Conservation (phyloP, 1,140 invertebrate genomes). For the Caenorhabditis briggsae region DNA sequence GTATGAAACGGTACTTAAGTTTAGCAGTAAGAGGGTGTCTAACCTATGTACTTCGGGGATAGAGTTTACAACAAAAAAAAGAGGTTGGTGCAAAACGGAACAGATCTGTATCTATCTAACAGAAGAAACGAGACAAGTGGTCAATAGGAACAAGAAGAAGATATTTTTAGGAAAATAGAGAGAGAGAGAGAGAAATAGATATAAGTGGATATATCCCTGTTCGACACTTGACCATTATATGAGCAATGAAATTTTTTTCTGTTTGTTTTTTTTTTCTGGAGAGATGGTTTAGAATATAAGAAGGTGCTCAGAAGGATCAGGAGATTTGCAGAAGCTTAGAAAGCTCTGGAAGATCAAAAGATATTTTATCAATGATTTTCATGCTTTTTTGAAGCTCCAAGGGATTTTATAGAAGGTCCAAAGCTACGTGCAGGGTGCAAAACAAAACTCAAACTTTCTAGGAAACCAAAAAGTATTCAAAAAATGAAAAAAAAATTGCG, state of each 20-base stretch:
- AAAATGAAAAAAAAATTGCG: background rate
- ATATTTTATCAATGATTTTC: no score
- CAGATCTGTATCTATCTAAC: background rate
- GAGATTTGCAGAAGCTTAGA: no score
- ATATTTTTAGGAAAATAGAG: background rate
- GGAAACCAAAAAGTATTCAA: background rate
- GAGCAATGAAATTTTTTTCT: background rate
- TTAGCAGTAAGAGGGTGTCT: no score
- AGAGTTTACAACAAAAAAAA: no score
- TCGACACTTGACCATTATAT: slow-evolving; percentile 36
- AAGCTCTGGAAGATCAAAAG: no score
- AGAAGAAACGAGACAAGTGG: background rate
- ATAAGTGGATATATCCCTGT: background rate
- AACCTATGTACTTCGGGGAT: no score
- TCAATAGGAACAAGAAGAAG: background rate
- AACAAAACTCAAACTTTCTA: background rate
- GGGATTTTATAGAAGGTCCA: background rate
- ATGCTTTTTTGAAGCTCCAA: background rate
- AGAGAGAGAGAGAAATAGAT: background rate
- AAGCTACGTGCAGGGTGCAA: background rate
- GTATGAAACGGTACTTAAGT: background rate
- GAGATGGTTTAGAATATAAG: no score
- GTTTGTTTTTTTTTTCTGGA: background rate
- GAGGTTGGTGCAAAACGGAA: background rate
- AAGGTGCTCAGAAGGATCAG: background rate